phyloP scores from a whole-genome alignment of 2,113 vertebrate genomes.

The Aegotheles bennettii region DNA sequence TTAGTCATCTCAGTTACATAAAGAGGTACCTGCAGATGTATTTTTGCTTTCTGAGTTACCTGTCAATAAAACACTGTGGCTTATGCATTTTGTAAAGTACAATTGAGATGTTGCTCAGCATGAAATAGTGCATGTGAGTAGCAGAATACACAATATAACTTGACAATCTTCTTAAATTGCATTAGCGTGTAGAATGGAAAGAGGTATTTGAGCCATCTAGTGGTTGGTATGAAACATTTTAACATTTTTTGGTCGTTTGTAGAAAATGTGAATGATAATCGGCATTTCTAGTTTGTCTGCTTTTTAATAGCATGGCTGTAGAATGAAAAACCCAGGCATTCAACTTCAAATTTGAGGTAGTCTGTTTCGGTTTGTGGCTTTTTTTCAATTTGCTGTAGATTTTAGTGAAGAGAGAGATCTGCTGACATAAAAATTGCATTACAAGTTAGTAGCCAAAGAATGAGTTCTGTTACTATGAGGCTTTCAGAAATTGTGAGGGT shows the following conservation, averaged over 20 bases:
- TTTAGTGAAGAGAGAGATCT: neutral
- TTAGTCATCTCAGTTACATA: neutral
- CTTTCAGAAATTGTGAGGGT: neutral
- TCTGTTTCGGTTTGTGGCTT: neutral
- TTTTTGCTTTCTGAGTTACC: neutral
- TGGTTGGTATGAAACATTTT: slow-evolving; percentile 40
- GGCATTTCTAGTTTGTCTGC: neutral
- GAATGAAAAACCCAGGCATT: neutral
- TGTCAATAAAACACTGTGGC: neutral
- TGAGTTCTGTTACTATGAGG: neutral
- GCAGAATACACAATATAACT: neutral
- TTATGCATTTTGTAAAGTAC: neutral
- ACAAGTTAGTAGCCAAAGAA: neutral
- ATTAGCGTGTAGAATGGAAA: neutral
- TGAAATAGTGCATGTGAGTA: neutral
- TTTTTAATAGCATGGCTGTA: neutral
- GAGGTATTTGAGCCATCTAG: slow-evolving; percentile 60
- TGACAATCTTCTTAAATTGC: neutral
- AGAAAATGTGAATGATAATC: neutral
- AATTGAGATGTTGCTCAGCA: neutral
- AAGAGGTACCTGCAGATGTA: neutral
- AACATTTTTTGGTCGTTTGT: neutral
- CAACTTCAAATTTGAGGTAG: neutral
- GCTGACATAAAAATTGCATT: neutral
- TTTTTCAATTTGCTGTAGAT: neutral